A percentile compares a stretch with the other conserved stretches of the same genome.
Evolutionary conservation across 2,113 vertebrate species (phyloP).

Genomic region (Spilogale gracilis): DNA sequence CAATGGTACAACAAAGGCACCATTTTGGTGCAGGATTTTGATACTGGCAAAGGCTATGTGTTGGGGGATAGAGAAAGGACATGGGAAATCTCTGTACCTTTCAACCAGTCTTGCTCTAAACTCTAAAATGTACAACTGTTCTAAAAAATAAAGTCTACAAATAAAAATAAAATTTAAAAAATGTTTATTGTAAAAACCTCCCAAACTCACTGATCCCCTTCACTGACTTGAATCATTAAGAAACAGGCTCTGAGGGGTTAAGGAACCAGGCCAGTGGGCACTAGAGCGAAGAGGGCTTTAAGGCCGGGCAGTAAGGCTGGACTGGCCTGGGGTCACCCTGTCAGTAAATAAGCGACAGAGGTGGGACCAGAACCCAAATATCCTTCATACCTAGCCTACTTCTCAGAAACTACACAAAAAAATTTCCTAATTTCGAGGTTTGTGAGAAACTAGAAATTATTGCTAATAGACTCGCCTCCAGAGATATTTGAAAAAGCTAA

Average conservation of each 20-base stretch:
- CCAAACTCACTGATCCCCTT: neutral
- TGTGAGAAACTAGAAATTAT: neutral
- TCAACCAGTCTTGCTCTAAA: neutral
- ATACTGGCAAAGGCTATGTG: neutral
- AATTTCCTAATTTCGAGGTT: conserved; percentile 27
- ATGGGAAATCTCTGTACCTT: neutral
- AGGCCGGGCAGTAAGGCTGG: too few relatives aligned
- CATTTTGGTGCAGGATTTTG: neutral
- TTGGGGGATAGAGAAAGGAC: rapidly evolving
- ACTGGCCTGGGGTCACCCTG: neutral
- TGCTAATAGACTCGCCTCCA: neutral
- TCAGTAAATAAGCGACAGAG: neutral
- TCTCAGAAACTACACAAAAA: neutral
- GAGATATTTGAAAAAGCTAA: conserved; percentile 23
- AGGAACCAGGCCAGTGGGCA: neutral
- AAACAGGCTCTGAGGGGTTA: neutral
- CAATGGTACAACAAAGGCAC: rapidly evolving
- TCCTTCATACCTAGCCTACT: neutral
- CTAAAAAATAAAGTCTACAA: neutral
- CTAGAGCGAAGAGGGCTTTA: neutral
- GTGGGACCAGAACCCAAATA: neutral
- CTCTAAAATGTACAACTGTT: neutral
- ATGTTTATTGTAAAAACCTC: neutral
- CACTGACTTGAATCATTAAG: neutral
- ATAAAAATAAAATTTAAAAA: neutral